Evolutionary conservation across 2,113 vertebrate genomes (phyloP).

Genomic region (Gymnobelideus leadbeateri): DNA sequence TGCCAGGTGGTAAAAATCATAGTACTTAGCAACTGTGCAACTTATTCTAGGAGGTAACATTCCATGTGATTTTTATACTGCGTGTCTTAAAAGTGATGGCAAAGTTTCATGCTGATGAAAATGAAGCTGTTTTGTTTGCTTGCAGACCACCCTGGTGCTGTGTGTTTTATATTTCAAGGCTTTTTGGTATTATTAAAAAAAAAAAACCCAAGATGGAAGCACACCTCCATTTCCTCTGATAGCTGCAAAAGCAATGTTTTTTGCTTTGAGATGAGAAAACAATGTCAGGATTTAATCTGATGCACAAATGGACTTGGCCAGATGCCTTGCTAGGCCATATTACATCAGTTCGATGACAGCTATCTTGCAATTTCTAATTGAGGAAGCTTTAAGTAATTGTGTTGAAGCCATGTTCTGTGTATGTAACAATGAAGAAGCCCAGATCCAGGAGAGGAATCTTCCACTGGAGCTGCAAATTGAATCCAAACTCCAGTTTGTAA

Average conservation of each 20-base stretch:
- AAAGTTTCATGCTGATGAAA: constrained; percentile 57
- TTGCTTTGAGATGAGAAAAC: constrained; percentile 64
- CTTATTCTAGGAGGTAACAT: constrained; percentile 50
- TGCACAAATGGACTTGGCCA: constrained; percentile 60
- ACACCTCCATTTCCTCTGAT: constrained; percentile 66
- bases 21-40: constrained; percentile 20
- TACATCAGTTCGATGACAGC: constrained; percentile 70
- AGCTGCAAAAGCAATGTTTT: constrained; percentile 60
- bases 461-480: constrained; percentile 59
- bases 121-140: constrained; percentile 46
- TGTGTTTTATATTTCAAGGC: constrained; percentile 51
- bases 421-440: constrained; percentile 56
- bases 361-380: constrained; percentile 78
- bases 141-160: constrained; percentile 37
- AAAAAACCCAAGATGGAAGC: constrained; percentile 37
- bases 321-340: constrained; percentile 57
- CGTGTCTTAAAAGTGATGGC: constrained; percentile 48
- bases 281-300: constrained; percentile 61
- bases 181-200: constrained; percentile 54
- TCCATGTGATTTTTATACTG: constrained; percentile 58
- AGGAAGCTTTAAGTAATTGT: constrained; percentile 69
- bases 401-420: constrained; percentile 68
- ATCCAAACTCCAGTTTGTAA: constrained; percentile 60
- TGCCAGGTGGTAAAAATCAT: constrained; percentile 57
- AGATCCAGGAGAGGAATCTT: constrained; percentile 48